Evolutionary conservation across 1,140 invertebrate species (phyloP), one percentile per base, ranked within the genome.

Genomic region (Diorhabda elongata): DNA sequence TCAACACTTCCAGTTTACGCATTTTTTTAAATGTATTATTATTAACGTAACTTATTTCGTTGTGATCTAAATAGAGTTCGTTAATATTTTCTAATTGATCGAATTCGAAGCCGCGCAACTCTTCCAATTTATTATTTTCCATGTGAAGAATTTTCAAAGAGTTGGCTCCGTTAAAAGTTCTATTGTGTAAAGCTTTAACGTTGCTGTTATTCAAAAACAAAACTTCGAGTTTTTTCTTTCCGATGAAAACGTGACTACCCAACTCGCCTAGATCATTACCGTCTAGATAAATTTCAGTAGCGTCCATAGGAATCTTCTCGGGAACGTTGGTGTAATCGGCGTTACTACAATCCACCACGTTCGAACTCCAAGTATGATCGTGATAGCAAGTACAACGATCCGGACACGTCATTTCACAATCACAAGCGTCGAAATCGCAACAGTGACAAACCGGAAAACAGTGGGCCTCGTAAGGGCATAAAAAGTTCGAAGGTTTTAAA

Each of bases 401-500:
- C 6, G 93, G 93, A 81, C 93, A 96, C 47, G 91, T 94, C 92
- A 95, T 95, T 83, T 94, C 91, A 82, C 93, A 95, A 78, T 94
- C 92, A 81, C 93, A 96, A 44, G 93, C 92, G 77, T 94, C 92
- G 79, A 93, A 95, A 68, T 95, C 92, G 82, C 93, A 96, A 81
- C 93, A 96, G 79, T 95, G 92, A 80, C 93, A 95, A 2, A 94
- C 84, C 3, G 92, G 89, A 78, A 94, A 95, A 82, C 93, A 96
- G 81, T 95, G 93, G n/a, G 89, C 90, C 77, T 92, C 89, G 82
- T 96, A 96, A 5, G 88, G 87, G 81, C 93, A 96, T 58, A 96
- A 83, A 82, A 95, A 95, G 77, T 94, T 91, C 6, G 91, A 90
- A 11, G 90, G 84, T 78, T 90, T 89, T 61, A 92, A 89, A 76